phyloP scores from a whole-genome alignment of 2,113 vertebrate species.

The Cottus gobio region DNA sequence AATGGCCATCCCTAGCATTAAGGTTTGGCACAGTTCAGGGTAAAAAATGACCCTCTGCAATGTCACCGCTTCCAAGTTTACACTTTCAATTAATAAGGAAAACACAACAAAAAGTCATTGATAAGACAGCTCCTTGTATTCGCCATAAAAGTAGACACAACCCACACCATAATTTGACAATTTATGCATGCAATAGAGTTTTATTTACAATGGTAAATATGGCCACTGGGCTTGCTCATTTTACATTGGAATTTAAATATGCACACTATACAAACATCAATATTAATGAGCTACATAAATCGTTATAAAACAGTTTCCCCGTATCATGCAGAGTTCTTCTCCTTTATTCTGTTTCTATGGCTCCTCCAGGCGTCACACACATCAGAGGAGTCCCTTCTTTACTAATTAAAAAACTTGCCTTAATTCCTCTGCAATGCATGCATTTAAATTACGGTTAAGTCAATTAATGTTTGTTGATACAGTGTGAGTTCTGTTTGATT shows the following conservation, averaged over 20 bases:
- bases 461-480: conserved; percentile 71
- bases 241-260: conserved; percentile 64
- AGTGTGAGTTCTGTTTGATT: conserved; percentile 59
- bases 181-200: conserved; percentile 53
- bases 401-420: conserved; percentile 75
- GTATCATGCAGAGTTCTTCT: conserved; percentile 41
- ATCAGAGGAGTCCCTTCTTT: conserved; percentile 66
- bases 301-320: conserved; percentile 59
- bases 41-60: neutral
- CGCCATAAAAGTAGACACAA: conserved; percentile 10
- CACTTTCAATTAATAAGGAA: neutral
- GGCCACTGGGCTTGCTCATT: conserved; percentile 66
- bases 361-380: conserved; percentile 69
- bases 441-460: conserved; percentile 68
- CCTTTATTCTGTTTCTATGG: conserved; percentile 52
- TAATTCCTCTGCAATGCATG: conserved; percentile 74
- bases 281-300: conserved; percentile 73
- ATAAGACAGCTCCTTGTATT: neutral
- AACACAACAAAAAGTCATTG: conserved; percentile 24
- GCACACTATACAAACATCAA: conserved; percentile 59
- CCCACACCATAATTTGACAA: conserved; percentile 25
- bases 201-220: conserved; percentile 75
- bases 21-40: neutral
- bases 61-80: neutral
- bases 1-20: neutral